Base-by-base conservation (phyloP, 1,140 invertebrate genomes). In the Cataglyphis hispanica region DNA sequence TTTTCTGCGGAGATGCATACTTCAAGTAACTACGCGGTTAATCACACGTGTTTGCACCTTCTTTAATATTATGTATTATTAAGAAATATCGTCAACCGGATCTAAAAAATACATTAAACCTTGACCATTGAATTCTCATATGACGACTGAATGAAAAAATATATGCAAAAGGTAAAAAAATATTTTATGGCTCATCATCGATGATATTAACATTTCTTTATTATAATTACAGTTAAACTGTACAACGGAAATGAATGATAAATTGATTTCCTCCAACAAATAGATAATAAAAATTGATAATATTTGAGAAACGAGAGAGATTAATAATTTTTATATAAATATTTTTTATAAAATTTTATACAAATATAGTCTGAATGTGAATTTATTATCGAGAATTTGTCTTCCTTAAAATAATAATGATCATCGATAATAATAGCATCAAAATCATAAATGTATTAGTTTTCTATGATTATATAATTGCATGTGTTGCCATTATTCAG, bases 71-170 rank as follows among this genome's bases (percentile, higher is more conserved):
- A 4, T 16, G 25, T 13, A 5, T n/a, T 43, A 77, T 27, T 3
- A 22, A 46, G 11, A 56, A 56, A n/a, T 34, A 56, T 1, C 19
- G 7, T 27, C 13, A 16, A 80, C 6, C 10, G 8, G 13, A 16
- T 31, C 25, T 27, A 10, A 13, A 19, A 31, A 43, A 37, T 6
- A 69, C 61, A 1, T 37, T 16, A 53, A 46, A 37, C 25, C 50
- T 70, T 81, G 66, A 70, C 34, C 19, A 58, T 60, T 56, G 77
- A 53, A 56, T 80, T 27, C 11, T 70, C 22, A 40, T 11, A 0
- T 34, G 8, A 2, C 7, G 6, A 13, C 16, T 0, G 0, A n/a
- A n/a, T 40, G n/a, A 8, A 25, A 1, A 69, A 19, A 46, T 1
- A 64, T 43, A 7, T 27, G 0, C 22, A 13, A 50, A 50, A 50